Conservation (phyloP, 2,888 invertebrate genomes). For the Anthophora plumipes region DNA sequence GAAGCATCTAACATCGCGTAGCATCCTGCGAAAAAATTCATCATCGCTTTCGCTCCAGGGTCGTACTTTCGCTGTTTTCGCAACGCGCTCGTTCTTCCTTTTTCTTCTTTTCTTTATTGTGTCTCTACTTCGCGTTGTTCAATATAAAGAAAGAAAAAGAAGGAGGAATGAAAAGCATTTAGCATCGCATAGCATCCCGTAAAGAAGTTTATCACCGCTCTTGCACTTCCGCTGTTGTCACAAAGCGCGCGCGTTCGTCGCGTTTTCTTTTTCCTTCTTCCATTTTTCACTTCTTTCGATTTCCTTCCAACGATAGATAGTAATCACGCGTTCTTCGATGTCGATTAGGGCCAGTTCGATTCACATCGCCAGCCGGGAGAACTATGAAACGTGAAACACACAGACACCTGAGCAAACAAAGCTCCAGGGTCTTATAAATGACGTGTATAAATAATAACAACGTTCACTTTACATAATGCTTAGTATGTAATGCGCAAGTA, state of each 20-base stretch:
- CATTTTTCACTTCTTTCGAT: not conserved
- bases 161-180: no score
- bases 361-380: not conserved
- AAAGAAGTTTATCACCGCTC: not conserved
- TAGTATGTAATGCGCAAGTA: conserved; percentile 50
- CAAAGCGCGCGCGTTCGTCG: not conserved
- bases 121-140: no score
- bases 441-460: conserved; percentile 6
- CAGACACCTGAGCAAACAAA: conserved; percentile 11
- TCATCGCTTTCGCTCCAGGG: no score
- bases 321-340: not conserved
- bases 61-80: no score
- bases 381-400: not conserved
- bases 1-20: no score
- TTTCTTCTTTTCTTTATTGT: no score
- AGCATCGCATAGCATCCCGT: not conserved
- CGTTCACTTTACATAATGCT: conserved; percentile 35
- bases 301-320: not conserved
- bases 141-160: no score
- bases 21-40: no score
- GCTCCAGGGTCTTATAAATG: conserved; percentile 30
- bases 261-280: not conserved
- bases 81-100: no score
- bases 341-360: conserved; percentile 33
- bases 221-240: not conserved